Evolutionary conservation across 2,797 vertebrate species (phyloP), one percentile per base, ranked within the genome.

Genomic region (Antrozous pallidus): DNA sequence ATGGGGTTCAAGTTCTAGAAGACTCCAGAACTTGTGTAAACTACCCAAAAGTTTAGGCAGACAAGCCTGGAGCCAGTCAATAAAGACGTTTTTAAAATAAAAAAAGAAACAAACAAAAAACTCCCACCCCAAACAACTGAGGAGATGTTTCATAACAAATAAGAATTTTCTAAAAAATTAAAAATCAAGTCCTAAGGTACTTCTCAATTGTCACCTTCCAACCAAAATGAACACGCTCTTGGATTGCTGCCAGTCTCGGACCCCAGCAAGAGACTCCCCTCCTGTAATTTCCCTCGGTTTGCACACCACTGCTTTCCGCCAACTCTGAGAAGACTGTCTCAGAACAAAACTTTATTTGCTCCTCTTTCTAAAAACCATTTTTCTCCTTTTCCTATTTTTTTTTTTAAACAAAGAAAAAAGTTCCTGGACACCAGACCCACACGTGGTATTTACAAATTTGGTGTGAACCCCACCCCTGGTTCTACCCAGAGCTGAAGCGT

Each of bases 371-470:
- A 51, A 88, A 84, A 42, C 71, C 77, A 84, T 71, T 56, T 92
- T 94, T 36, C 69, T 86, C 13, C 8, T 85, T 47, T 38, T 28
- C 24, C 58, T 75, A 17, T 26, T 36, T 8, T 28, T n/a, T 4
- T 42, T 16, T 28, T 78, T 63, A 8, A 94, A 93, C 65, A 96
- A 95, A 96, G 78, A 74, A 77, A 65, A 42, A 58, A 75, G 86
- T 96, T 97, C 93, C 96, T 97, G 97, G 97, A 97, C 97, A 96
- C 94, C 95, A 97, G 97, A 98, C 97, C 96, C 96, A 97, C 96
- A 96, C 77, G 1, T 12, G 61, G 61, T 97, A 98, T 98, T 98
- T 98, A 98, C 98, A 98, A 91, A 96, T 95, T 97, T 96, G 97
- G 96, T 97, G 96, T 96, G 97, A 97, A 97, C 96, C 97, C 58